Conservation (phyloP, 2,888 invertebrate species). For the Sarcophaga caerulescens region DNA sequence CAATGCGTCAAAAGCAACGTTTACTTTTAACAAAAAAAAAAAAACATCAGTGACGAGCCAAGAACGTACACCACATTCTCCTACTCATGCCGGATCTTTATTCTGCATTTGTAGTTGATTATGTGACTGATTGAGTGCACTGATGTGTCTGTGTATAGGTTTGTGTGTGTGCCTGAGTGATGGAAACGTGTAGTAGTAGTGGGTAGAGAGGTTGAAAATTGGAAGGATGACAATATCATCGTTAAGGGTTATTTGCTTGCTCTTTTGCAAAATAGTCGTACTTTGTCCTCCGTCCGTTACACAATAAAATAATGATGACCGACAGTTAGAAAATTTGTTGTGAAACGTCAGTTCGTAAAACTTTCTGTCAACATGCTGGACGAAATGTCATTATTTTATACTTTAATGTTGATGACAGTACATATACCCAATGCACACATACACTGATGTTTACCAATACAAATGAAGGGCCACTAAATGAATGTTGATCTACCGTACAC, state of each 20-base stretch:
- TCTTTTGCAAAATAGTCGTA: conserved; percentile 35
- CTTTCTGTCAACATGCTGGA: conserved; percentile 66
- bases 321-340: conserved; percentile 68
- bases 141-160: not conserved
- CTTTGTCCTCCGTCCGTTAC: not conserved
- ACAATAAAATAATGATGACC: conserved; percentile 66
- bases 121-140: not conserved
- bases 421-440: not conserved
- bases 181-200: not conserved
- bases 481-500: conserved; percentile 1
- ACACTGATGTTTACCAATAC: not conserved
- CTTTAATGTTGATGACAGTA: conserved; percentile 44
- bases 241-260: conserved; percentile 63
- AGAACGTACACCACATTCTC: conserved; percentile 35
- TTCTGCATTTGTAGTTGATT: conserved; percentile 24
- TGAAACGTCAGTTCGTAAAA: conserved; percentile 66
- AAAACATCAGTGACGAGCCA: conserved; percentile 57
- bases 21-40: conserved; percentile 39
- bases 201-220: not conserved
- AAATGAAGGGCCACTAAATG: conserved; percentile 6
- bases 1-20: conserved; percentile 63
- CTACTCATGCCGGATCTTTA: not conserved
- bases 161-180: not conserved
- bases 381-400: conserved; percentile 67
- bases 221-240: conserved; percentile 29